Evolutionary conservation across 2,888 invertebrate genomes (phyloP), one percentile per base, ranked within the genome.

Genomic region (Microplitis manilae): DNA sequence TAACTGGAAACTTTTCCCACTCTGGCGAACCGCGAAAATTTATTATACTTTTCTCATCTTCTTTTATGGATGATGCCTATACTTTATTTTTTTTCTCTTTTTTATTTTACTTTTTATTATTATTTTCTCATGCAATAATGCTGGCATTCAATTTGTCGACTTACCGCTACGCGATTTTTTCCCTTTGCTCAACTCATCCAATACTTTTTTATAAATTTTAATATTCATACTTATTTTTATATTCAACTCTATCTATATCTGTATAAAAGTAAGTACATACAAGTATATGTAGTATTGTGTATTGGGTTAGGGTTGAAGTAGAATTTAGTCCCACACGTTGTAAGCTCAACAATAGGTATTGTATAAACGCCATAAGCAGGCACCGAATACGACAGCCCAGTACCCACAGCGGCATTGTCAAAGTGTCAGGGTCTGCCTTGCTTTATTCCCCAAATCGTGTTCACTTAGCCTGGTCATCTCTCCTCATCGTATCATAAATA

Each of bases 361-460:
- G 89, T 89, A 87, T 84, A 85, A 85, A 85, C 88, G 89, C 89
- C 89, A 89, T 88, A 88, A 89, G 86, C 89, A 89, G 89, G 84
- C 86, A 85, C 86, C 86, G 85, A 88, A 87, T 85, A 84, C 86
- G 87, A 87, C 89, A 86, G 85, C 86, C 50, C 50, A 85, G 84
- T 82, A 84, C 85, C 82, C 77, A 70, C 41, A 59, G 15, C 50
- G 39, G 86, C 84, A 87, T 89, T 89, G 88, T 89, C 88, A 88
- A 87, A 89, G 86, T 89, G 89, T 88, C 88, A 88, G 84, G 81
- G 79, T 75, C 72, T 75, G 79, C 81, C 80, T 82, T 81, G 79
- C 81, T 81, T 83, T 81, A 80, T 81, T 84, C 67, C 80, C 82
- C 83, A 81, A 84, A 84, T 84, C 81, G 82, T 80, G 80, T 79